A percentile compares a stretch with the other conserved stretches of the same genome.
Conservation (phyloP, 2,888 invertebrate genomes). For the Ethmia dodecea region DNA sequence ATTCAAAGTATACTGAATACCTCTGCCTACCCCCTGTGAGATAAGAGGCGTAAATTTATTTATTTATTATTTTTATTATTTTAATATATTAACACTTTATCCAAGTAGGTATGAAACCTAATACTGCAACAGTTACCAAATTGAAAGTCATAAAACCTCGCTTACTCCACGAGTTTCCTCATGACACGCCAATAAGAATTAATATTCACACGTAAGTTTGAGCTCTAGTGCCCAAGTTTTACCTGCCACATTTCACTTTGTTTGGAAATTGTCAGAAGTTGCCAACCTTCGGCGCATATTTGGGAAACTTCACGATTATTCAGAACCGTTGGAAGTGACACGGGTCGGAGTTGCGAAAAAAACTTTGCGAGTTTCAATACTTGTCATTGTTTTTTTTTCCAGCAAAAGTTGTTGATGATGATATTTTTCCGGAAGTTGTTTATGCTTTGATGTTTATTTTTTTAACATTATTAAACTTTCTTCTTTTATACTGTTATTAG, state of each 20-base stretch:
- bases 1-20: no score
- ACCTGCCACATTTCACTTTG: slow-evolving; percentile 36
- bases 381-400: slow-evolving; percentile 7
- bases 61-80: no score
- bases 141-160: no score
- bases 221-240: slow-evolving; percentile 27
- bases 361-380: slow-evolving; percentile 5
- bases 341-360: slow-evolving; percentile 1
- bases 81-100: no score
- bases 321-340: slow-evolving; percentile 9
- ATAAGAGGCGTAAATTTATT: no score
- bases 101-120: no score
- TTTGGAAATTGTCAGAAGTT: slow-evolving; percentile 34
- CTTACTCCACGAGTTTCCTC: slow-evolving; percentile 2
- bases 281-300: slow-evolving; percentile 22
- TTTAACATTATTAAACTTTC: no score
- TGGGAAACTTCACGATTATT: slow-evolving; percentile 10
- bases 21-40: no score
- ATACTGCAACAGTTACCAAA: no score
- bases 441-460: no score
- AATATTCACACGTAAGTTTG: slow-evolving; percentile 30
- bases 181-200: slow-evolving; percentile 22
- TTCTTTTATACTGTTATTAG: no score
- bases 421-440: no score
- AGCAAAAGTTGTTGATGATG: slow-evolving; percentile 1